Percentiles rank a stretch among this genome's conserved stretches.
These are phyloP conservation scores for Neria commutata DNA, from an alignment of 2,888 invertebrate species.

Conservation along the genomic window DNA sequence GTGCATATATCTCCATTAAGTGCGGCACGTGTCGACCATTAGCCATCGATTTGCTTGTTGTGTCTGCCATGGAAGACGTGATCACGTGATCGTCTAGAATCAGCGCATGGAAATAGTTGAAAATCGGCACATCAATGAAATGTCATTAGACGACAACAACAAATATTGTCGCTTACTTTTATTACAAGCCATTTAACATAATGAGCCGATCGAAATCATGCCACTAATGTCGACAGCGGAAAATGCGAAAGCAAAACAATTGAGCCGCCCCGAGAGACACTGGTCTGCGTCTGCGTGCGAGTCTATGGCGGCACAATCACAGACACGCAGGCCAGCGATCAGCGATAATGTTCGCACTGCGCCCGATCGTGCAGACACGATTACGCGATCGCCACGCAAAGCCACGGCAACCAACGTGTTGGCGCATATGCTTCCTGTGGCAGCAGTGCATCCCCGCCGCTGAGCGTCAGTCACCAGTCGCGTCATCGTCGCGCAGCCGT, in stretches of 20 bases:
- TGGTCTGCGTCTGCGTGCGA: background rate
- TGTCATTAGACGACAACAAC: background rate
- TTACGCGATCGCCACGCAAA: background rate
- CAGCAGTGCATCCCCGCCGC: no score
- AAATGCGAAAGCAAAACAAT: background rate
- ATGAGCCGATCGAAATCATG: constrained; percentile 51
- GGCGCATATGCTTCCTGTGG: background rate
- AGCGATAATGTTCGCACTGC: background rate
- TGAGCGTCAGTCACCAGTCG: no score
- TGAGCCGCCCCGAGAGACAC: background rate
- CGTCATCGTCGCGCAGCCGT: no score
- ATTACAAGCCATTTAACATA: constrained; percentile 51
- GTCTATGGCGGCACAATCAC: background rate
- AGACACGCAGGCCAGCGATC: background rate
- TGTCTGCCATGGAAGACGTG: no score
- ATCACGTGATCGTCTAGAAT: background rate
- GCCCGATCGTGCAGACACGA: background rate
- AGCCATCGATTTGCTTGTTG: no score
- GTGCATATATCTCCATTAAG: no score
- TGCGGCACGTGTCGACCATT: no score
- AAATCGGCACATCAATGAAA: background rate
- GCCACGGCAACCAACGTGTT: no score
- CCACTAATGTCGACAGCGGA: background rate
- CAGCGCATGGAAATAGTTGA: no score
- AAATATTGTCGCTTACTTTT: constrained; percentile 38